Evolutionary conservation across 2,797 vertebrate genomes (phyloP), one percentile per base, ranked within the genome.

Genomic region (Alectoris magna): DNA sequence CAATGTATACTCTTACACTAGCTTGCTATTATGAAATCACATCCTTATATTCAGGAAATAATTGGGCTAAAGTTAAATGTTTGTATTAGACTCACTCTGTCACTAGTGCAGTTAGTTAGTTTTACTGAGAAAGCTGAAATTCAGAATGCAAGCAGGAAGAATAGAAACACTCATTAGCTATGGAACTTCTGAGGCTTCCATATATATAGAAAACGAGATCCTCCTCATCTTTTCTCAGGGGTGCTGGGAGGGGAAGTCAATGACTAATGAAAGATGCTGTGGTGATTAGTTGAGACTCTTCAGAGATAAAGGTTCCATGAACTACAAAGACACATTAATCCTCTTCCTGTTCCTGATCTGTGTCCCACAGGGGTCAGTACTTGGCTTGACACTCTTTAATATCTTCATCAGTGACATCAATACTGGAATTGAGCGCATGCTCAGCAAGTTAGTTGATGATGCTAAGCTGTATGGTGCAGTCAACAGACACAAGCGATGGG

Each of bases 41-140:
- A 62, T 31, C 66, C 79, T 92, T 88, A 38, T 76, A 53, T 68
- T 49, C 60, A 88, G 34, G 44, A 92, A 90, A 77, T 90, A 90
- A 94, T 60, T 95, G 53, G 38, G 70, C 48, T 80, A 34, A 92
- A 70, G 41, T 39, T 19, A 95, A 95, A 79, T 62, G 60, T 63
- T 91, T 69, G 15, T 48, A 31, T 59, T 88, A 77, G 29, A 72
- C 68, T 77, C 34, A 9, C 0, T 49, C 36, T 81, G 38, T 49
- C 31, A 49, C 36, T 38, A 39, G 0, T 14, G 31, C 43, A 69
- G 31, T 83, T 70, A 69, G 31, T 83, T 70, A 74, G 29, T 19
- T 67, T 58, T 79, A 66, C 55, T 44, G 11, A 53, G 29, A 78
- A 88, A 88, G 11, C 21, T 60, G 4, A 4, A 46, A 90, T 93